Base-by-base conservation (phyloP, 1,140 invertebrate species). In the Glossosoma conforme region DNA sequence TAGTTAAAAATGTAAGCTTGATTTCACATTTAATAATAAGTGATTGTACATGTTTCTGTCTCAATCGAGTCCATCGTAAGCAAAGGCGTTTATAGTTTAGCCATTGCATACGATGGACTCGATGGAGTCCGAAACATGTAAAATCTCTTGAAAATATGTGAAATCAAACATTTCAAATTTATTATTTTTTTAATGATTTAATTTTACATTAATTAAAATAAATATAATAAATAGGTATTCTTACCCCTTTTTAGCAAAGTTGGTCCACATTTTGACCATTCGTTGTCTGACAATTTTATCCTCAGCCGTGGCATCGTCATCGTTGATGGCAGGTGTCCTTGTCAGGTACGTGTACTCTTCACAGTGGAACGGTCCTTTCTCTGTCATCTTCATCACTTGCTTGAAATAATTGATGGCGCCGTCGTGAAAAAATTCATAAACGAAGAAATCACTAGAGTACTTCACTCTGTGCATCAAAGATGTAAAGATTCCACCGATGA, bases 161-260 rank as follows among this genome's bases (percentile, higher is more conserved):
- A n/a, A n/a, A n/a, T 13, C 11, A 33, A 33, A 4, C 3, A 4
- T 13, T 33, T 33, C 11, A 30, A 30, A 44, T 32, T 22, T 22
- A 42, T 5, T 14, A 25, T 24, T 20, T 25, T 4, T 19, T 20
- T 42, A 20, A 42, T 5, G 8, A 22, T 17, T 6, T 14, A 11
- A 36, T 14, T 15, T 6, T 9, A 15, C 8, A 36, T 36, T 5
- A 11, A 36, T 5, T 14, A 36, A 6, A 36, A 36, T 11, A 9
- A 5, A 36, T 9, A 5, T 14, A 9, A 36, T 9, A 11, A 11
- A 8, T 9, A 13, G 18, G 44, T 40, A 28, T 51, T 37, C 44
- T 56, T 64, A 65, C 65, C 60, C 65, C 30, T 56, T 58, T 61
- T 68, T 72, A 6, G 69, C 68, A 62, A 75, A 75, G 52, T 70